Evolutionary conservation across 2,113 vertebrate species (phyloP).

Genomic region (Prochilodus magdalenae): DNA sequence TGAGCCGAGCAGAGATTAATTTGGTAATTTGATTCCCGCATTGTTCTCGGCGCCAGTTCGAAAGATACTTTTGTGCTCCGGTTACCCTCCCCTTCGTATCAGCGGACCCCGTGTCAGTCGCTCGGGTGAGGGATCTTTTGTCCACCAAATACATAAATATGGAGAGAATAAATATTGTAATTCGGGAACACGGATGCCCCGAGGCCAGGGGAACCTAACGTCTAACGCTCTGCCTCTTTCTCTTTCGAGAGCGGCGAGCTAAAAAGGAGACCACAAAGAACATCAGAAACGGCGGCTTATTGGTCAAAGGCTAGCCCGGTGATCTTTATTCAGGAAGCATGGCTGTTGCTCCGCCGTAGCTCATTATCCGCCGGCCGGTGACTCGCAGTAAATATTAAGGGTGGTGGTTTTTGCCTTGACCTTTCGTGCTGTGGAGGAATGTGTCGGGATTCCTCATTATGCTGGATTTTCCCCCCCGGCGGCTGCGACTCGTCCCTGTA

Average conservation of each 20-base stretch:
- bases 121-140: conserved; percentile 20
- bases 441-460: conserved; percentile 33
- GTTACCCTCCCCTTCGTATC: conserved; percentile 33
- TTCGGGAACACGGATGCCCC: conserved; percentile 35
- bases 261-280: conserved; percentile 29
- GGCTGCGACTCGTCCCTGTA: background rate
- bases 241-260: conserved; percentile 6
- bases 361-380: conserved; percentile 45
- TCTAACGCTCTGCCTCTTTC: conserved; percentile 1
- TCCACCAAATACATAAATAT: conserved; percentile 37
- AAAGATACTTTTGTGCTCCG: background rate
- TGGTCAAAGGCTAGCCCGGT: conserved; percentile 28
- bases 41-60: background rate
- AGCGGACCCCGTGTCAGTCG: conserved; percentile 15
- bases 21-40: conserved; percentile 18
- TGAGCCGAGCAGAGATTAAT: conserved; percentile 28
- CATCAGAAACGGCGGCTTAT: conserved; percentile 10
- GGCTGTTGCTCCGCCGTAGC: background rate
- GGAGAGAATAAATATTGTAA: conserved; percentile 34
- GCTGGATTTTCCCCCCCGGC: background rate
- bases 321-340: conserved; percentile 24
- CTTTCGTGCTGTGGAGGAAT: conserved; percentile 36
- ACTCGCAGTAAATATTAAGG: conserved; percentile 45
- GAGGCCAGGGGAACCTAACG: conserved; percentile 22
- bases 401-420: conserved; percentile 39